phyloP scores from a whole-genome alignment of 2,888 invertebrate genomes.

The Drosophila hawaiiensis region DNA sequence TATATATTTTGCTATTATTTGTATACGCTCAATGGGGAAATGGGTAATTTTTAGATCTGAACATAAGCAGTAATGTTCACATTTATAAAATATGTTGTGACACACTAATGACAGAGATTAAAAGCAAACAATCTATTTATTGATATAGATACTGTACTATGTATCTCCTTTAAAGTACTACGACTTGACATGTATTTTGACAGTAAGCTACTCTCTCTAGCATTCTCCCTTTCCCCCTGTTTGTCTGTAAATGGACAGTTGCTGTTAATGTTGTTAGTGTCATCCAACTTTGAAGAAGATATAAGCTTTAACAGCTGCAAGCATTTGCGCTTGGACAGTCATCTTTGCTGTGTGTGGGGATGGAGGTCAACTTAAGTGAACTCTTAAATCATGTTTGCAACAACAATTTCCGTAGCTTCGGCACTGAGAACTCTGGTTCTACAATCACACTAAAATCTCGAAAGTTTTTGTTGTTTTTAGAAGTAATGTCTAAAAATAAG shows the following conservation, averaged over 20 bases:
- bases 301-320: slow-evolving; percentile 46
- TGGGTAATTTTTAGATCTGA: not conserved
- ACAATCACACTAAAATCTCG: not conserved
- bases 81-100: not conserved
- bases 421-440: slow-evolving; percentile 17
- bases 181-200: not conserved
- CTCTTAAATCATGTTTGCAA: slow-evolving; percentile 30
- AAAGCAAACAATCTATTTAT: not conserved
- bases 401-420: slow-evolving; percentile 23
- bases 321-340: slow-evolving; percentile 28
- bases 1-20: not conserved
- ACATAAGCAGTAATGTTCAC: not conserved
- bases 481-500: not conserved
- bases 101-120: not conserved
- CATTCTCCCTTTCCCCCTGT: no score
- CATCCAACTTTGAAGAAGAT: slow-evolving; percentile 2
- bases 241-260: not conserved
- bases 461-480: not conserved
- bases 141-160: no score
- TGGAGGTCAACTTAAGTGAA: not conserved
- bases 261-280: not conserved
- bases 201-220: not conserved
- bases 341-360: not conserved
- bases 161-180: no score
- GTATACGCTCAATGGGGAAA: not conserved